Evolutionary conservation across 2,888 invertebrate species (phyloP), one percentile per base, ranked within the genome.

Genomic region (Diplolepis rosae): DNA sequence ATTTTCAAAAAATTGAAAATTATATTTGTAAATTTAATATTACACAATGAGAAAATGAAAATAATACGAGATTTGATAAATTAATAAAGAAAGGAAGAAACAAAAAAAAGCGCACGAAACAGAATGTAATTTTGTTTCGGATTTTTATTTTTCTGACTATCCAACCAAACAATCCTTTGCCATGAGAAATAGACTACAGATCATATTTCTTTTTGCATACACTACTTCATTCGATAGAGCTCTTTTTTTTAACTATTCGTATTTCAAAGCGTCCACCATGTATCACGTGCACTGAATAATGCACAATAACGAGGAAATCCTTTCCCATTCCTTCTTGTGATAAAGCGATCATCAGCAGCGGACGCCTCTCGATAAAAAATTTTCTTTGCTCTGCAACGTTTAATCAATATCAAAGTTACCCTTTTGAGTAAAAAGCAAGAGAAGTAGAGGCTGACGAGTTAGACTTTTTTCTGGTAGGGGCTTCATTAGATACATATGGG

Each of bases 311-410:
- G 22, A 48, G 48, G 22, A 48, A 48, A 48, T 48, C 48, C 48
- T 48, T 22, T 22, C 22, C 48, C 45, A 45, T 9, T 45, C 45
- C 45, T 45, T 15, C 15, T 22, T 9, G 22, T 11, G 48, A 48
- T 48, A 48, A 48, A 48, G 48, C 48, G 48, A 48, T 48, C 48
- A 48, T 9, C 22, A 22, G 48, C 48, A 48, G 48, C 11, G 48
- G 48, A 48, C 11, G 18, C 48, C 22, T 9, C 22, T 48, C 11
- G 48, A 48, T 48, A 48, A 48, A 48, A n/a, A 7, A 48, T 48
- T 11, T 48, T 48, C 22, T 45, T 48, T 18, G 2, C 48, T 48
- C 11, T 4, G 1, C 2, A 48, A 48, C 48, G 48, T 18, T 48
- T 22, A 48, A 48, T 48, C 48, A 48, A 48, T 11, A 48, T 48